These are phyloP conservation scores for Pristionchus arcanus DNA, from an alignment of 2,888 invertebrate genomes.

Conservation along the genomic window DNA sequence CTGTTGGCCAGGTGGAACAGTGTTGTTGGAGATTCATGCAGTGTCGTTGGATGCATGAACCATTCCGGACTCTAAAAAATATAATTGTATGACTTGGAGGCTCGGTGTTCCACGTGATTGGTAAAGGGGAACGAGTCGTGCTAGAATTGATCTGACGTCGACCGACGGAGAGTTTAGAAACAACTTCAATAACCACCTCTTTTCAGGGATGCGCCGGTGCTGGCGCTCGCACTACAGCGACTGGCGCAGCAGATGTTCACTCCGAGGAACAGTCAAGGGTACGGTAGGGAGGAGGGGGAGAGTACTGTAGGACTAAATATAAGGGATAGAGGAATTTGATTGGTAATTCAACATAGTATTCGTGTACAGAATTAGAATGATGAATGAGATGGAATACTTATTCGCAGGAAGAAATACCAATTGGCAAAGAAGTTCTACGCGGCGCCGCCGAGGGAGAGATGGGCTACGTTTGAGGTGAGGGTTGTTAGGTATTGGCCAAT, in stretches of 20 bases:
- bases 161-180: not conserved
- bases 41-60: not conserved
- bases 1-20: not conserved
- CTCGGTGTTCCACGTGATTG: not conserved
- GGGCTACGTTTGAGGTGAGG: constrained; percentile 37
- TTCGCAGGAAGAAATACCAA: constrained; percentile 48
- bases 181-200: not conserved
- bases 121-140: not conserved
- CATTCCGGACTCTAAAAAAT: not conserved
- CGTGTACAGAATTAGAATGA: no score
- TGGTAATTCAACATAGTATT: no score
- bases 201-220: constrained; percentile 60
- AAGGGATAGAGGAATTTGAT: not conserved
- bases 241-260: constrained; percentile 58
- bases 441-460: constrained; percentile 17
- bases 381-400: not conserved
- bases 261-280: constrained; percentile 45
- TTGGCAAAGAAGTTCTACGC: constrained; percentile 34
- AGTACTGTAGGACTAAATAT: not conserved
- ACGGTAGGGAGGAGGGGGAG: not conserved
- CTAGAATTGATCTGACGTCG: not conserved
- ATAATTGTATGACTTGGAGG: not conserved
- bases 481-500: not conserved
- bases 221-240: constrained; percentile 72
- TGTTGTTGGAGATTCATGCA: no score